phyloP scores from a whole-genome alignment of 2,113 vertebrate genomes.

The Picathartes gymnocephalus region DNA sequence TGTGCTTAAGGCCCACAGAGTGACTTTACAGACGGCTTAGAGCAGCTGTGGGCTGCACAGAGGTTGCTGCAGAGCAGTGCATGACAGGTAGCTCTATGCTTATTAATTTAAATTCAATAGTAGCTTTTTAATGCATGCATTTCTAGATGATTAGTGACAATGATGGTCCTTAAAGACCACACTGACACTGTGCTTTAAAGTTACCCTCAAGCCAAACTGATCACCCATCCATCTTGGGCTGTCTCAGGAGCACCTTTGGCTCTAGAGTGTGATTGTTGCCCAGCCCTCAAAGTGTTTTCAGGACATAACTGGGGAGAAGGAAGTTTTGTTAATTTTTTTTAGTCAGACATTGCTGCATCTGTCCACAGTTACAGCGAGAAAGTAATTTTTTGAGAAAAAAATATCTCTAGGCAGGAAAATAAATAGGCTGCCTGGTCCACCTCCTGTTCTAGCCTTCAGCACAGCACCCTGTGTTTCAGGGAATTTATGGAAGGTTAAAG shows the following conservation, averaged over 20 bases:
- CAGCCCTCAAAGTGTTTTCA: background rate
- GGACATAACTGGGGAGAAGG: background rate
- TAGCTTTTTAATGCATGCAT: background rate
- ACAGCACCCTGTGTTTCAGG: background rate
- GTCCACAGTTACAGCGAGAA: background rate
- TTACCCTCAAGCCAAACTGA: background rate
- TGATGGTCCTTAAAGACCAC: background rate
- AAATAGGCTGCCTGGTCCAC: background rate
- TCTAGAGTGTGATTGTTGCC: background rate
- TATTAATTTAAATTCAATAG: background rate
- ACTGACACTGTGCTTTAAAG: background rate
- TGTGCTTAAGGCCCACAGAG: background rate
- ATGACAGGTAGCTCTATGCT: background rate
- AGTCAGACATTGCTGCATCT: background rate
- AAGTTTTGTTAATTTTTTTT: background rate
- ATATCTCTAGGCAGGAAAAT: background rate
- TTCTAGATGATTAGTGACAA: background rate
- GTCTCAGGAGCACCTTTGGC: background rate
- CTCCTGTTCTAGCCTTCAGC: background rate
- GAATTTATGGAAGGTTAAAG: slow-evolving; percentile 14
- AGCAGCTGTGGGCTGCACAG: background rate
- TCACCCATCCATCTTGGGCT: background rate
- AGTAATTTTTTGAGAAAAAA: background rate
- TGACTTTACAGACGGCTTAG: background rate
- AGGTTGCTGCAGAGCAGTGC: background rate